Percentiles rank a stretch among this genome's conserved stretches.
Evolutionary conservation across 2,113 vertebrate species (phyloP).

Genomic region (Empidonax alnorum): DNA sequence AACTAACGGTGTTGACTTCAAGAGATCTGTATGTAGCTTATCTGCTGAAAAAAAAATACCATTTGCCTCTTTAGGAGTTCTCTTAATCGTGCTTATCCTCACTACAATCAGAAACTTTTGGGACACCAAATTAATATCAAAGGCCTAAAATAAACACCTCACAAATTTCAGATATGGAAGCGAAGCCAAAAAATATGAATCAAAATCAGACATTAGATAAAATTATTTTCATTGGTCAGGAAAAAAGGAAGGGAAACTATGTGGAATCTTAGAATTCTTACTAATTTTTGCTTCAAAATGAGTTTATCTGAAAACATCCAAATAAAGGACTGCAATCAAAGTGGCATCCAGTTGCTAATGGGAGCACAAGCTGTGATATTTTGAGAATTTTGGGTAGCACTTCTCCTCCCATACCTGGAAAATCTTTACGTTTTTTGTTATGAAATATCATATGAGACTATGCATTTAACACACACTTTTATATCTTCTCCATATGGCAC

Average conservation of each 20-base stretch:
- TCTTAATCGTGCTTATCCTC: not conserved
- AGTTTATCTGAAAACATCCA: not conserved
- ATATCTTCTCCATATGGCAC: not conserved
- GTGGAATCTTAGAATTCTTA: not conserved
- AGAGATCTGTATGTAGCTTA: not conserved
- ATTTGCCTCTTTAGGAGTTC: not conserved
- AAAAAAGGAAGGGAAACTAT: not conserved
- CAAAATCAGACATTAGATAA: not conserved
- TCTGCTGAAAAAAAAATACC: fast-evolving
- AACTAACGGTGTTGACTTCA: not conserved
- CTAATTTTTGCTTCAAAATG: not conserved
- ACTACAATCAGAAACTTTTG: not conserved
- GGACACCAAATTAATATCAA: not conserved
- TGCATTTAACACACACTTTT: not conserved
- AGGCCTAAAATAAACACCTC: not conserved
- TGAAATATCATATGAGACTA: not conserved
- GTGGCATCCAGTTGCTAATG: not conserved
- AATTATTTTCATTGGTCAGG: not conserved
- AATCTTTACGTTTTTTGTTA: not conserved
- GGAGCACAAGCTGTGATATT: not conserved
- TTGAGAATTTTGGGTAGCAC: not conserved
- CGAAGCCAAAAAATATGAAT: not conserved
- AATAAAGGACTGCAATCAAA: not conserved
- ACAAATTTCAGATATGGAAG: not conserved
- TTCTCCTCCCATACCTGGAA: not conserved